phyloP scores from a whole-genome alignment of 1,140 invertebrate genomes.

The Lamellibrachia luymesi region DNA sequence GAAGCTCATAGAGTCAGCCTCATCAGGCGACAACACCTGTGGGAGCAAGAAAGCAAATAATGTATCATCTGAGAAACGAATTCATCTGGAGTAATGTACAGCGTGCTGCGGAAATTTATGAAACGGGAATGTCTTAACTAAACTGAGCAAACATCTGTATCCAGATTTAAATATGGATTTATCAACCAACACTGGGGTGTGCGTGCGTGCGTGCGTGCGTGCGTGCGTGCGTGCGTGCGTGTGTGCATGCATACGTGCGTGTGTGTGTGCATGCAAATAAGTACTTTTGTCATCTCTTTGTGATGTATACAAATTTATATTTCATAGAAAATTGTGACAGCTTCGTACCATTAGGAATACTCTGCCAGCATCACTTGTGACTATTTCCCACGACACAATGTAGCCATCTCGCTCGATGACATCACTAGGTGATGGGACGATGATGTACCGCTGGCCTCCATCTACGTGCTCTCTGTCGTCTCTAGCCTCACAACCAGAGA shows the following conservation, averaged over 20 bases:
- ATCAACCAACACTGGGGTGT: neutral
- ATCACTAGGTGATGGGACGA: constrained; percentile 19
- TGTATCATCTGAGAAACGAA: neutral
- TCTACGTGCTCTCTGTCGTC: neutral
- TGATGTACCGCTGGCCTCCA: neutral
- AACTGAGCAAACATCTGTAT: neutral
- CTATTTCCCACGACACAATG: constrained; percentile 14
- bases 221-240: neutral
- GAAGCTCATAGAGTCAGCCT: neutral
- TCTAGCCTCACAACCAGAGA: neutral
- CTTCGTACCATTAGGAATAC: constrained; percentile 16
- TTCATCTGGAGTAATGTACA: neutral
- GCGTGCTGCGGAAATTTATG: neutral
- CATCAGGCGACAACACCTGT: neutral
- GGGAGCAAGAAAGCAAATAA: neutral
- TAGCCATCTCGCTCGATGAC: constrained; percentile 17
- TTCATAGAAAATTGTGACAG: neutral
- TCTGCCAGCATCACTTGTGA: neutral
- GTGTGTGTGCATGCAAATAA: neutral
- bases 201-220: neutral
- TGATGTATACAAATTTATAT: neutral
- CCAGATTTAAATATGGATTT: neutral
- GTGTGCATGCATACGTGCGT: neutral
- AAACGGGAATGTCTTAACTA: neutral
- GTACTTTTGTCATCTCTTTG: neutral